Percentiles rank a stretch among this genome's conserved stretches.
phyloP scores from a whole-genome alignment of 2,888 invertebrate species.

The Platypus cylindrus region DNA sequence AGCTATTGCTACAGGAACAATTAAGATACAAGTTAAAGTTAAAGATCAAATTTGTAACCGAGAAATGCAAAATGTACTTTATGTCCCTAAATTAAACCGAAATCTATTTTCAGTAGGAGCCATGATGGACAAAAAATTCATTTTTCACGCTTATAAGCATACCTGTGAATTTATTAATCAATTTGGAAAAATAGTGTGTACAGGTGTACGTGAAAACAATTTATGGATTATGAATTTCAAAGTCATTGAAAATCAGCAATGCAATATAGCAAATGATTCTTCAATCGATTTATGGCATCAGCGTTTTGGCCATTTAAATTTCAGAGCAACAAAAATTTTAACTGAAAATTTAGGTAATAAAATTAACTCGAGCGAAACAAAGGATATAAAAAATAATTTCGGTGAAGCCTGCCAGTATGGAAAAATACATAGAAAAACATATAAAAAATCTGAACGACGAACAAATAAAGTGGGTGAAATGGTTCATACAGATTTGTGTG shows the following conservation, averaged over 20 bases:
- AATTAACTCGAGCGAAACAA: too few species aligned
- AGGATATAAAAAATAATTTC: conserved; percentile 1
- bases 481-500: conserved; percentile 7
- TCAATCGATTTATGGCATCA: conserved; percentile 12
- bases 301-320: conserved; percentile 10
- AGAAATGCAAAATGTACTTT: conserved; percentile 9
- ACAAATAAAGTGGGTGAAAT: conserved; percentile 15
- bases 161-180: conserved; percentile 7
- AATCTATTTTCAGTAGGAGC: too few species aligned
- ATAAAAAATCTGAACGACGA: conserved; percentile 5
- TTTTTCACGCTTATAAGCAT: conserved; percentile 5
- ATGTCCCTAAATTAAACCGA: conserved; percentile 9
- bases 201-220: conserved; percentile 7
- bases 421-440: conserved; percentile 12
- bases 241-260: conserved; percentile 4
- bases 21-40: conserved; percentile 8
- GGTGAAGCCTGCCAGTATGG: conserved; percentile 8
- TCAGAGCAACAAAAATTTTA: conserved; percentile 4
- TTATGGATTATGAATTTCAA: conserved; percentile 12
- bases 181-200: conserved; percentile 6
- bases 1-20: conserved; percentile 5
- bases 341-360: too few species aligned
- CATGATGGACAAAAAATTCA: conserved; percentile 8
- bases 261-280: conserved; percentile 5
- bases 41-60: conserved; percentile 7